Evolutionary conservation across 2,797 vertebrate species (phyloP), one percentile per base, ranked within the genome.

Genomic region (Liparis tanakae): DNA sequence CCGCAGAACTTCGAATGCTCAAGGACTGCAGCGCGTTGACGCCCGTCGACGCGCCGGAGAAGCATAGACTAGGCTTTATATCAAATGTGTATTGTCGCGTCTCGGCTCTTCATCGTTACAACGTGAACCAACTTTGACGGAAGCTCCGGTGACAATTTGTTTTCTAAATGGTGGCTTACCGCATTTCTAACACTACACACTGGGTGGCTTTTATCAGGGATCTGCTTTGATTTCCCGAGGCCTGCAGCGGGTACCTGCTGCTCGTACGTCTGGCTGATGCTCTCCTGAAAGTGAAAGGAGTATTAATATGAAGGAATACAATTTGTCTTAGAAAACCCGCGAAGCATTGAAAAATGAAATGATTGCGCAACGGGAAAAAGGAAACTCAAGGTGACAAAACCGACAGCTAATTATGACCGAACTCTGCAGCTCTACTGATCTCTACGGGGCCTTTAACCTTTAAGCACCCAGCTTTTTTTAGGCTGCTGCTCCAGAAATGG

Each of bases 191-290:
- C 39, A 6, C 12, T 41, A 5, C 9, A 70, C 44, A 57, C 37
- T 51, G 66, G 44, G 66, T 66, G 57, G 57, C 44, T 57, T 79
- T 81, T 73, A 75, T 79, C 69, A 59, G n/a, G 56, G 55, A 76
- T 78, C n/a, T 60, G 44, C 59, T 80, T 62, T 80, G 74, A 81
- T 81, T 82, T 82, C 65, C 57, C 48, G 18, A 72, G 57, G 63
- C 66, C 33, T 30, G n/a, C 44, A 48, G 51, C 37, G 25, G 79
- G 18, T 53, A 72, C 22, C 67, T 67, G 30, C 67, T 78, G 51
- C 54, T 66, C 39, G 20, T 58, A 60, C 41, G 39, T 67, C 70
- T 8, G 43, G 12, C 63, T 63, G 18, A 63, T 43, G 43, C 15
- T 25, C 43, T 43, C 36, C 56, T 46, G 41, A 60, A 56, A 41